Conservation (phyloP, 30 jellyfish, hydroid and myxozoan species). For the Pelagia noctiluca region DNA sequence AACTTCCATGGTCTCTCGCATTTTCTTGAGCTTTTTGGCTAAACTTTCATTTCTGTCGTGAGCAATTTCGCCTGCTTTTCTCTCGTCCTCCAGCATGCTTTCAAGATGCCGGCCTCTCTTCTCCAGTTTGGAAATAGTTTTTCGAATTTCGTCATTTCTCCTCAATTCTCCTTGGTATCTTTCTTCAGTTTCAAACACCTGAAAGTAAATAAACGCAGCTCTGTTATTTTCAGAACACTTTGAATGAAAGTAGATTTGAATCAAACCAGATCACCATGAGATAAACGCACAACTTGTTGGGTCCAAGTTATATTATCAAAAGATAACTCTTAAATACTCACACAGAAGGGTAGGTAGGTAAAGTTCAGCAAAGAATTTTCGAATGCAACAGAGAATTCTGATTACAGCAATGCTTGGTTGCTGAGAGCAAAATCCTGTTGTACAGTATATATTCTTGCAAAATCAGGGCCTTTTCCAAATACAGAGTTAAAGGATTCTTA, state of each 20-base stretch:
- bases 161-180: conserved; percentile 58
- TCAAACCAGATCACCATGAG: no score
- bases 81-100: conserved; percentile 65
- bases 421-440: no score
- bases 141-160: conserved; percentile 50
- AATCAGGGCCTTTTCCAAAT: no score
- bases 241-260: no score
- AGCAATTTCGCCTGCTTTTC: conserved; percentile 56
- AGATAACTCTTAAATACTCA: background rate
- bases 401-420: no score
- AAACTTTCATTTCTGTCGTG: conserved; percentile 70
- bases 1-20: conserved; percentile 69
- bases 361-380: no score
- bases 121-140: conserved; percentile 59
- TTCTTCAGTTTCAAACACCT: conserved; percentile 69
- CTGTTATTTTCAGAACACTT: no score
- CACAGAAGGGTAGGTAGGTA: background rate
- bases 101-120: conserved; percentile 63
- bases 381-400: no score
- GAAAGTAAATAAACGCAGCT: background rate
- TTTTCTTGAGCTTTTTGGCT: conserved; percentile 57
- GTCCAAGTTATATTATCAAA: background rate
- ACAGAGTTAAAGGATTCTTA: no score
- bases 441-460: no score
- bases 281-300: no score